Evolutionary conservation across 2,888 invertebrate genomes (phyloP), one percentile per base, ranked within the genome.

Genomic region (Entomobrya multifasciata): DNA sequence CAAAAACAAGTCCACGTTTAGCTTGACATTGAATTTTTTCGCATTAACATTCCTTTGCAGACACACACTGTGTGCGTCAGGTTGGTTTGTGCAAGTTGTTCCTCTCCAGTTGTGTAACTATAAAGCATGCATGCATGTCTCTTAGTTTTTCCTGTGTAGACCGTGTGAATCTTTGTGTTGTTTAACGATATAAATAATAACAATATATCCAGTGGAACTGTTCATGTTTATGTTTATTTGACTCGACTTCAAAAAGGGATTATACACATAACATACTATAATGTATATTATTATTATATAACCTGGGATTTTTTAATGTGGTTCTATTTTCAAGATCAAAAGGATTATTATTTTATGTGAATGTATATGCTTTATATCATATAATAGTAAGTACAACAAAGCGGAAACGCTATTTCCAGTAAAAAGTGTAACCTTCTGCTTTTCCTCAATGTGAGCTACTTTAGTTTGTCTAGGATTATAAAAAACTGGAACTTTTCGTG

Each of bases 1-100:
- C 30, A 74, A 30, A 55, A 82, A 60, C 74, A 72, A 57, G n/a
- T n/a, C n/a, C n/a, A 81, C 55, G 81, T 67, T 81, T 70, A 13
- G 60, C 74, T 82, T 82, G 82, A 82, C 82, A 82, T 82, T 82
- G 82, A 82, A 82, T 60, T 82, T 82, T 82, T 72, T 82, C 44
- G 57, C 57, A 36, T 74, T 55, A 55, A 52, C 25, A 74, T 74
- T 74, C 49, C 44, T 70, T 17, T 70, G 6, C 47, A 44, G 15
- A 8, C 47, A 15, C 13, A 47, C 20, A 70, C 25, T 4, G 25
- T 70, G 47, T 47, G n/a, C n/a, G 70, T n/a, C 47, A 70, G 47
- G 70, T 47, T 70, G 17, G 36, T 70, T n/a, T 70, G 47, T 47
- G 47, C 47, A 70, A 47, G 70, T 70, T 67, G 5, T 22, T 47